Base-by-base conservation (phyloP, 1,140 invertebrate species). In the Chironomus striatipennis region DNA sequence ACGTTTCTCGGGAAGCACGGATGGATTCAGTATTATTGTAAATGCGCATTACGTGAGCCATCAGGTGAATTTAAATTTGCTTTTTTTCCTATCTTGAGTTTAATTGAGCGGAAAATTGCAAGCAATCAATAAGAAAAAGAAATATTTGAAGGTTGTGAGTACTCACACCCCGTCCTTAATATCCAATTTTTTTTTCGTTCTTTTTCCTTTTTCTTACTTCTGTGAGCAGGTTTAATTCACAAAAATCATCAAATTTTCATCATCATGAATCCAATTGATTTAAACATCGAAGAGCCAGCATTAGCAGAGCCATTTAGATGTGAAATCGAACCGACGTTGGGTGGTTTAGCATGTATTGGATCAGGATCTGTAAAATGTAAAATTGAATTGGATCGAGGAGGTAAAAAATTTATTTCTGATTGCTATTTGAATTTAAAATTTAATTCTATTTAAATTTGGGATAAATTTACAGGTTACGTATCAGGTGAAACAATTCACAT, bases 201-300 rank as follows among this genome's bases (percentile, higher is more conserved):
- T 12, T 47, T 57, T n/a, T 57, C 12, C 47, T 57, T 57, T 34
- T 57, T 10, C 12, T 4, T 15, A 47, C 43, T 47, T 15, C 1
- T 15, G 8, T 15, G 15, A 12, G n/a, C 12, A 57, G 94, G 94
- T 2, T 84, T 97, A 10, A 93, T 93, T 4, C 95, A 97, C 80
- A 97, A 97, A 84, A 97, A 97, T 81, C 95, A 97, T 82, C 95
- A 97, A 85, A 94, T 97, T 8, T 97, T 98, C 81, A 96, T 97
- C 78, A 93, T 98, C 0, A 96, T 97, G 93, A 97, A 94, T 83
- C 94, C 94, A 0, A 96, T 97, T 75, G 95, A 98, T 84, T 85
- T 98, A 75, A 97, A 97, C 83, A 84, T 95, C 79, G 95, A 97
- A 79, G 93, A 94, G 42, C 88, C 93, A 2, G 90, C 94, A 77